These are phyloP conservation scores for Mungos mungo DNA, from an alignment of 2,113 vertebrate genomes.

Conservation along the genomic window DNA sequence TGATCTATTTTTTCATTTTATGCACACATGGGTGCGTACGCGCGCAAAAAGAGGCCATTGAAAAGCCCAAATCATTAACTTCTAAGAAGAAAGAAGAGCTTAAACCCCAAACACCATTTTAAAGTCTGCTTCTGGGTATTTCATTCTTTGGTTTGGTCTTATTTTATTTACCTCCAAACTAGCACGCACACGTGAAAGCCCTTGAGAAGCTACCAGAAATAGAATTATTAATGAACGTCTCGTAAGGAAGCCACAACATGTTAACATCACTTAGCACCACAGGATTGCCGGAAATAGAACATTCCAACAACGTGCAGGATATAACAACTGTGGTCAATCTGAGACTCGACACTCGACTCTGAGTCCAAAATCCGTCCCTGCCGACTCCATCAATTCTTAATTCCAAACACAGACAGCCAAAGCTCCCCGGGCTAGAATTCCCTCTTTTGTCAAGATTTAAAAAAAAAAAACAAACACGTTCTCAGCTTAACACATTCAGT, in stretches of 20 bases:
- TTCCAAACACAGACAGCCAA: not conserved
- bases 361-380: not conserved
- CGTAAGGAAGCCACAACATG: not conserved
- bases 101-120: conserved; percentile 16
- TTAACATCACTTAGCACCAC: not conserved
- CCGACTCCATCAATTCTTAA: not conserved
- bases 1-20: not conserved
- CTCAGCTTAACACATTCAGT: not conserved
- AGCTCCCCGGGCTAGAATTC: not conserved
- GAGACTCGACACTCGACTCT: not conserved
- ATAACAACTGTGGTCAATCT: not conserved
- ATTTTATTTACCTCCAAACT: not conserved
- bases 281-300: not conserved
- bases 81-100: conserved; percentile 27
- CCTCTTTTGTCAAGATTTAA: not conserved
- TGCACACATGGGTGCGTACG: not conserved
- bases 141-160: not conserved
- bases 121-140: not conserved
- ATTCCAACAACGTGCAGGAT: not conserved
- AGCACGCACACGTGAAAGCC: not conserved
- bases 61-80: not conserved
- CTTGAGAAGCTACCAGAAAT: not conserved
- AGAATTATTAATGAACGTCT: not conserved
- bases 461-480: not conserved
- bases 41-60: not conserved